Conservation (phyloP, 2,888 invertebrate genomes). For the Imbricaverruca yamaguchii region DNA sequence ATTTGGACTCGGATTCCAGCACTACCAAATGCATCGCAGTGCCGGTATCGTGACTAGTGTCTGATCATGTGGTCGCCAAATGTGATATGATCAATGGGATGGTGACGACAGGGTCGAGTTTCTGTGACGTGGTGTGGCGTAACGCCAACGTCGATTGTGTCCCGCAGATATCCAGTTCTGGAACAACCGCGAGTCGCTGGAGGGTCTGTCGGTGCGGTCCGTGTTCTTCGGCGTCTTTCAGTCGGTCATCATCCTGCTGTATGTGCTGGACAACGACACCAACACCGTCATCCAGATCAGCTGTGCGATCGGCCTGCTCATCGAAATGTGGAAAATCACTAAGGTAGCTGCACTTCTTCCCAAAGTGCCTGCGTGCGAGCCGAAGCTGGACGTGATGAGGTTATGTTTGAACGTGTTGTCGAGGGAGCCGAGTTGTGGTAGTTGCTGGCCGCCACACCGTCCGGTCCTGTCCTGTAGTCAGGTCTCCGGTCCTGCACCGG, state of each 20-base stretch:
- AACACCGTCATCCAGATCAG: constrained; percentile 92
- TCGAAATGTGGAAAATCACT: constrained; percentile 98
- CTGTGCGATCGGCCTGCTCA: constrained; percentile 86
- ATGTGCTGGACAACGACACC: constrained; percentile 97
- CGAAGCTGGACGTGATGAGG: no score
- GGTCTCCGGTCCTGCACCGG: neutral
- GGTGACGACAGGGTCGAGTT: no score
- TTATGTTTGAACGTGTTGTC: no score
- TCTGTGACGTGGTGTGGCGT: neutral
- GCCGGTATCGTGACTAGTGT: no score
- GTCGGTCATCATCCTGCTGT: constrained; percentile 85
- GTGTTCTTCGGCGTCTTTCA: constrained; percentile 99
- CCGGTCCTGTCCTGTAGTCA: neutral
- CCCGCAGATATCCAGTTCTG: constrained; percentile 91
- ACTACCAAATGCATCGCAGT: no score
- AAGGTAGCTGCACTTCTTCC: constrained; percentile 51
- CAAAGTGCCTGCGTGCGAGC: no score
- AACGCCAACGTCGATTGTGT: constrained; percentile 24
- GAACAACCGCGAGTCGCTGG: constrained; percentile 93
- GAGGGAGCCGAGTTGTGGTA: no score
- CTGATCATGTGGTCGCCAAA: no score
- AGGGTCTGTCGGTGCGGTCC: constrained; percentile 93
- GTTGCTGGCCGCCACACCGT: neutral
- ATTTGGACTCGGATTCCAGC: no score
- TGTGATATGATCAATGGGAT: no score